Percentiles rank a stretch among this genome's conserved stretches.
Evolutionary conservation across 2,113 vertebrate species (phyloP).

Genomic region (Istiophorus platypterus): DNA sequence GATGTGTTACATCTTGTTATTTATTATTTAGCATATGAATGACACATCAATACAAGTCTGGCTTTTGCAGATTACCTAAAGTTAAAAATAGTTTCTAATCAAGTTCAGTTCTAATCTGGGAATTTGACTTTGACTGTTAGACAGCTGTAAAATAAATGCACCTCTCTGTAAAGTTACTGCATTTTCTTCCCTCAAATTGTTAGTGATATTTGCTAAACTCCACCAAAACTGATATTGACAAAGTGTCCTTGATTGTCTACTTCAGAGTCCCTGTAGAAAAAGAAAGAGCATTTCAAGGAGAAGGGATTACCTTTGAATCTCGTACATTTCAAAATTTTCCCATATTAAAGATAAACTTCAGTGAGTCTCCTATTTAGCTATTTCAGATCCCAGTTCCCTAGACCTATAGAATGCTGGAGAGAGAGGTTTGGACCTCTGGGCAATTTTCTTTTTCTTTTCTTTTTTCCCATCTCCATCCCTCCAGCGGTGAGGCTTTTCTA

Average conservation of each 20-base stretch:
- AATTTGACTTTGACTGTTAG: background rate
- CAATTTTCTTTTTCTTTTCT: conserved; percentile 8
- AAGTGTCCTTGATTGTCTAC: conserved; percentile 15
- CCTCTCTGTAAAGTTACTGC: background rate
- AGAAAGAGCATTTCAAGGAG: conserved; percentile 12
- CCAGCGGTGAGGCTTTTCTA: conserved; percentile 61
- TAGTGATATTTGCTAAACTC: background rate
- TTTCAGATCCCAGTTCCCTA: background rate
- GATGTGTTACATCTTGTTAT: background rate
- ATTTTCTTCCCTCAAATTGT: background rate
- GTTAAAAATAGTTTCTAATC: background rate
- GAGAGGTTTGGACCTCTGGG: conserved; percentile 28
- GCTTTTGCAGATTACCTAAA: background rate
- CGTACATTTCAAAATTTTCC: conserved; percentile 12
- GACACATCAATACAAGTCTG: background rate
- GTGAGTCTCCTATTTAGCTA: conserved; percentile 3
- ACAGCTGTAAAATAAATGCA: background rate
- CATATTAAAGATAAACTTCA: background rate
- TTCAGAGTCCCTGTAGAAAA: conserved; percentile 1
- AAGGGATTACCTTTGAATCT: conserved; percentile 31
- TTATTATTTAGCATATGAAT: background rate
- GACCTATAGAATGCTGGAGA: background rate
- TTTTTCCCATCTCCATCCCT: conserved; percentile 43
- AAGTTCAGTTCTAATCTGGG: background rate
- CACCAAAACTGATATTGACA: background rate